phyloP scores from a whole-genome alignment of 1,140 invertebrate species.

The Aphelenchoides fujianensis region DNA sequence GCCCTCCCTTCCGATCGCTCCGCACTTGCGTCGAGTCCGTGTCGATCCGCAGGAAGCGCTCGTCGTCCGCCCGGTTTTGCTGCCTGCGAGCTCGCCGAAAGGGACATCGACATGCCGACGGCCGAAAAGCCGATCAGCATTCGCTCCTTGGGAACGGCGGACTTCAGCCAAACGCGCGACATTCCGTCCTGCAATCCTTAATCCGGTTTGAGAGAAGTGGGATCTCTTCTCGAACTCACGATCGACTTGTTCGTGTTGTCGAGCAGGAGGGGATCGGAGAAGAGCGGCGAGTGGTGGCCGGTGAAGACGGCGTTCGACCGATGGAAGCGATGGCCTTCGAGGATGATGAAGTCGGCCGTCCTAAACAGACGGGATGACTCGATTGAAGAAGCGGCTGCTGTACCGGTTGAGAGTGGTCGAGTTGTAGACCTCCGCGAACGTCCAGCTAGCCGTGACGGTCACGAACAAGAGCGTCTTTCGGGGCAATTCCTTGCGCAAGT shows the following conservation, averaged over 20 bases:
- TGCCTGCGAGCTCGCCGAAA: not conserved
- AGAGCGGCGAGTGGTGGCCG: slow-evolving; percentile 28
- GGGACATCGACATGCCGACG: not conserved
- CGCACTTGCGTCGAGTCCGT: not conserved
- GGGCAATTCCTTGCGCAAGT: slow-evolving; percentile 14
- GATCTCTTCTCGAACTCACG: too few species aligned
- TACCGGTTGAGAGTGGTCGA: not conserved
- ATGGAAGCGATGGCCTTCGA: slow-evolving; percentile 26
- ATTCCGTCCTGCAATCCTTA: too few species aligned
- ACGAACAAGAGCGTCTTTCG: slow-evolving; percentile 10
- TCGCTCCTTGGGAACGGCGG: not conserved
- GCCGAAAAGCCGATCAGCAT: slow-evolving; percentile 22
- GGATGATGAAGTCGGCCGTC: slow-evolving; percentile 14
- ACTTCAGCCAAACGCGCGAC: not conserved
- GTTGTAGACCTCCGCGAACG: slow-evolving; percentile 9
- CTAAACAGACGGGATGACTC: too few species aligned
- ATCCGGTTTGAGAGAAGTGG: too few species aligned
- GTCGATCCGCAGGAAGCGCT: not conserved
- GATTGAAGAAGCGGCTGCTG: too few species aligned
- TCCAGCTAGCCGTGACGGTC: not conserved
- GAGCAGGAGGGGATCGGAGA: not conserved
- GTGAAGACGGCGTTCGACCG: not conserved
- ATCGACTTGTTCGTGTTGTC: not conserved
- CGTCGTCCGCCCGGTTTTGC: not conserved
- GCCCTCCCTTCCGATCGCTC: not conserved